phyloP scores from a whole-genome alignment of 1,140 invertebrate genomes.

The Calliopsis andreniformis region DNA sequence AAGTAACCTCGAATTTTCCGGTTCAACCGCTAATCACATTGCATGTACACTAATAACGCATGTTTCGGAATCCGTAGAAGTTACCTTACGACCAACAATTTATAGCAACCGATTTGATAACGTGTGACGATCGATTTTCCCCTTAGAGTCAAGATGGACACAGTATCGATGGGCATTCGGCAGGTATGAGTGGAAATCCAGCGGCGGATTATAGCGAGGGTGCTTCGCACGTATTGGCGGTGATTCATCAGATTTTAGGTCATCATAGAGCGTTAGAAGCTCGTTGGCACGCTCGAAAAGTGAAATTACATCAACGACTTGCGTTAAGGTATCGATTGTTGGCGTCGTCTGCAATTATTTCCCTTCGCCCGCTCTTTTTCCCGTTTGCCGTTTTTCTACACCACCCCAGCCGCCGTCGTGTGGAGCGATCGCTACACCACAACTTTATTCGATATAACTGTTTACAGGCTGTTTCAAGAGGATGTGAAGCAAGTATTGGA shows the following conservation, averaged over 20 bases:
- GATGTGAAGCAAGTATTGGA: constrained; percentile 98
- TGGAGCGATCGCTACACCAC: too few relatives aligned
- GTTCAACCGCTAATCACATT: too few relatives aligned
- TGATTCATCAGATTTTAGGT: constrained; percentile 96
- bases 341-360: background rate
- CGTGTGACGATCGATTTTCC: constrained; percentile 50
- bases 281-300: constrained; percentile 96
- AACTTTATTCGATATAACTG: background rate
- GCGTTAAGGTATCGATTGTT: constrained; percentile 87
- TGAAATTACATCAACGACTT: constrained; percentile 95
- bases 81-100: too few relatives aligned
- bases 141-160: constrained; percentile 79
- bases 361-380: too few relatives aligned
- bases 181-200: constrained; percentile 88
- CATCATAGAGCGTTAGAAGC: constrained; percentile 96
- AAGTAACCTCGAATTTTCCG: too few relatives aligned
- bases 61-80: too few relatives aligned
- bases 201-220: constrained; percentile 98
- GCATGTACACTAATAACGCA: too few relatives aligned
- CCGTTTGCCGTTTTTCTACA: background rate
- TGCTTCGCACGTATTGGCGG: constrained; percentile 92
- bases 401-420: too few relatives aligned
- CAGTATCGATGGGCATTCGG: constrained; percentile 80
- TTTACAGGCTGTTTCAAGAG: constrained; percentile 91
- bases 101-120: background rate